Evolutionary conservation across 2,888 invertebrate species (phyloP).

Genomic region (Platycnemis pennipes): DNA sequence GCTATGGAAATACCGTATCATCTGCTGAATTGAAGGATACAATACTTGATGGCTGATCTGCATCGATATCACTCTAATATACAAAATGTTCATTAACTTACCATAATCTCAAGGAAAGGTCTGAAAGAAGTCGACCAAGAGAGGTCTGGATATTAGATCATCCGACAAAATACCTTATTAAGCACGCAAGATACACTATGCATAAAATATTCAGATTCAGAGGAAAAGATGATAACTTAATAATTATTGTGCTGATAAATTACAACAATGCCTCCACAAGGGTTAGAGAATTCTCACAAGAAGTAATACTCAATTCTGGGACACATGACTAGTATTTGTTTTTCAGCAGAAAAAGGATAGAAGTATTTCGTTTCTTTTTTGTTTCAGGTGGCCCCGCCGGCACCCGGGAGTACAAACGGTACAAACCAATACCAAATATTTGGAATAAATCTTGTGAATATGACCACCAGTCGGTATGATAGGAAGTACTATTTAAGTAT

Average conservation of each 20-base stretch:
- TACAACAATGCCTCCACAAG: neutral
- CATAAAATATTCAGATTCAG: neutral
- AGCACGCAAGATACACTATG: neutral
- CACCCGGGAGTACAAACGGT: neutral
- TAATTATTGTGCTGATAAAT: neutral
- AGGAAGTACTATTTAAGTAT: too few species aligned
- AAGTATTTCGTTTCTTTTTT: neutral
- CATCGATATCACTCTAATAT: neutral
- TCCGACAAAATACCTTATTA: conserved; percentile 14
- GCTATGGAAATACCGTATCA: conserved; percentile 82
- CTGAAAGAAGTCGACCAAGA: neutral
- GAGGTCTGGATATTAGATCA: neutral
- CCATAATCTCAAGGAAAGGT: neutral
- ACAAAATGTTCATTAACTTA: neutral
- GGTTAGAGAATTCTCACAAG: neutral
- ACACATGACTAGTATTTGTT: neutral
- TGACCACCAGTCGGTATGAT: too few species aligned
- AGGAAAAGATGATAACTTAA: neutral
- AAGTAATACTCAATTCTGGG: neutral
- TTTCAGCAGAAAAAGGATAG: neutral
- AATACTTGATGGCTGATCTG: neutral
- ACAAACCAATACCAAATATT: too few species aligned
- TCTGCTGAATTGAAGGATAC: conserved; percentile 47
- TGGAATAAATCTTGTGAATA: too few species aligned
- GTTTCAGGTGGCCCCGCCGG: neutral